Evolutionary conservation across 2,888 invertebrate genomes (phyloP).

Genomic region (Nemotelus pantherinus): DNA sequence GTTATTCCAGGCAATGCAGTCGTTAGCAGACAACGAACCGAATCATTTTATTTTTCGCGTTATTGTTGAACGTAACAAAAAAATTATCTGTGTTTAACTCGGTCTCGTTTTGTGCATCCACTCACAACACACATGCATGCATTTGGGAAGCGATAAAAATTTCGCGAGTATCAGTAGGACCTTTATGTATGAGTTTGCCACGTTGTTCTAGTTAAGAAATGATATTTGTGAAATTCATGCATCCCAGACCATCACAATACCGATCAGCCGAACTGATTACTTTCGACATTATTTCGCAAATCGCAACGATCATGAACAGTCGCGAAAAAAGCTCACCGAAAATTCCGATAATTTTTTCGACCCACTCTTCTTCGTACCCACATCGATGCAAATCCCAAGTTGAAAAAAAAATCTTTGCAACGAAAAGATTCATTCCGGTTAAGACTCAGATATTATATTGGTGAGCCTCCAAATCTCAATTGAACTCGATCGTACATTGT

Average conservation of each 20-base stretch:
- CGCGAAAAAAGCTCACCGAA: conserved; percentile 19
- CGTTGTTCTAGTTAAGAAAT: conserved; percentile 13
- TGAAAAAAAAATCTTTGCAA: no score
- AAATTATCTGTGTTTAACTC: no score
- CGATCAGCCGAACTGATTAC: neutral
- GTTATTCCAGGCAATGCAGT: conserved; percentile 17
- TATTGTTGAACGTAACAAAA: conserved; percentile 3
- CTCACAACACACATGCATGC: no score
- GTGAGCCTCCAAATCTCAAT: no score
- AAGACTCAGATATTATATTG: no score
- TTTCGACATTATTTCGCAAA: neutral
- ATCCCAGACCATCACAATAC: conserved; percentile 25
- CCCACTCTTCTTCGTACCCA: neutral
- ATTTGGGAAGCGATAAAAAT: neutral
- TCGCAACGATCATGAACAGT: neutral
- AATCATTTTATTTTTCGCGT: conserved; percentile 14
- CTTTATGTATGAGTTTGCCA: neutral
- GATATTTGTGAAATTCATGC: neutral
- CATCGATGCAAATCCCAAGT: no score
- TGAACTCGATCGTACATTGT: no score
- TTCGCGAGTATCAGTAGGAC: no score
- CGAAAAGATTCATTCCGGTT: no score
- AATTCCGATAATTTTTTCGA: neutral
- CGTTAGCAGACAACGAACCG: conserved; percentile 21
- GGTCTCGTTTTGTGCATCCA: no score